Percentiles rank a stretch among this genome's conserved stretches.
Evolutionary conservation across 1,140 invertebrate genomes (phyloP).

Genomic region (Papilio glaucus): DNA sequence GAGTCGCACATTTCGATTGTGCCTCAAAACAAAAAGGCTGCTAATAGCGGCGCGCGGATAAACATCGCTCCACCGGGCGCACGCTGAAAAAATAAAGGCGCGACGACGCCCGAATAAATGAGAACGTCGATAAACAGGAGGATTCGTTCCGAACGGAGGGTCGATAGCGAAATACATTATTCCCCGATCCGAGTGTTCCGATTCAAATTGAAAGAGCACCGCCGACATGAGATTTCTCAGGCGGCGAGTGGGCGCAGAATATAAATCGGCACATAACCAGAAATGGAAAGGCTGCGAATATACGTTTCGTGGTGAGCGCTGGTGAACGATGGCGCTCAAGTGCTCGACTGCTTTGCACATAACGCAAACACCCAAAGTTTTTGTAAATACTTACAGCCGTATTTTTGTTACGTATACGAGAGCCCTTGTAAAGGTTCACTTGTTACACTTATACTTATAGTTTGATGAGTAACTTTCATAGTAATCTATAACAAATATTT

Average conservation of each 20-base stretch:
- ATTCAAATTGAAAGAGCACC: slow-evolving; percentile 84
- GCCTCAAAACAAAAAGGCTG: slow-evolving; percentile 74
- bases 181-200: slow-evolving; percentile 82
- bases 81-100: slow-evolving; percentile 81
- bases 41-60: slow-evolving; percentile 76
- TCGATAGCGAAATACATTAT: slow-evolving; percentile 84
- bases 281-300: slow-evolving; percentile 79
- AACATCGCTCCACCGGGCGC: slow-evolving; percentile 73
- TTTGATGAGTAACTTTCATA: slow-evolving; percentile 18
- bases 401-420: slow-evolving; percentile 26
- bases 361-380: slow-evolving; percentile 39
- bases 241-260: slow-evolving; percentile 82
- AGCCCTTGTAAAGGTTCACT: not conserved
- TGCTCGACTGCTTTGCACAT: slow-evolving; percentile 43
- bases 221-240: slow-evolving; percentile 83
- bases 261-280: slow-evolving; percentile 83
- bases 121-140: slow-evolving; percentile 82
- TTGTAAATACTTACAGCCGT: slow-evolving; percentile 36
- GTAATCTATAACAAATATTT: not conserved
- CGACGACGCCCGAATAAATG: slow-evolving; percentile 81
- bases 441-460: not conserved
- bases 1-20: slow-evolving; percentile 68
- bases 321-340: slow-evolving; percentile 51
- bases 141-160: slow-evolving; percentile 78
- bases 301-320: slow-evolving; percentile 69